A percentile compares a stretch with the other conserved stretches of the same genome.
These are phyloP conservation scores for Peromyscus aztecus DNA, from an alignment of 2,797 vertebrate species.

Conservation along the genomic window DNA sequence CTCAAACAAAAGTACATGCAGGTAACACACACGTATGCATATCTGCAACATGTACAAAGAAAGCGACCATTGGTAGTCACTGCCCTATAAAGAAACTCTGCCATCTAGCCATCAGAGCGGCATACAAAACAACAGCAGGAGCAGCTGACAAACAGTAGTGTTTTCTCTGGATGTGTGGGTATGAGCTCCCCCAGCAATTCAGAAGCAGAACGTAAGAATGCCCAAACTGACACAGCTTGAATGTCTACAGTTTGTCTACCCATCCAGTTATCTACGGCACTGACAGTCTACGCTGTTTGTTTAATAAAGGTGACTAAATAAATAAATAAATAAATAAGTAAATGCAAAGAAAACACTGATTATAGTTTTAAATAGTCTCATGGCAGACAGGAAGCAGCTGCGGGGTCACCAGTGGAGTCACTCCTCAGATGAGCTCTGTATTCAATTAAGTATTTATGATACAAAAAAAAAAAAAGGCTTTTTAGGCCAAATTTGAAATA, in stretches of 20 bases:
- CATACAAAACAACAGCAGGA: background rate
- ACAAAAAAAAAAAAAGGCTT: background rate
- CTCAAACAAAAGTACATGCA: background rate
- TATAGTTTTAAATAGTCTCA: background rate
- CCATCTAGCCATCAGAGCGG: background rate
- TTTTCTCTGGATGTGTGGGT: background rate
- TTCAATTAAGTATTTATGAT: slow-evolving; percentile 47
- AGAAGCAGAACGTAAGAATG: background rate
- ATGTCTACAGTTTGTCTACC: background rate
- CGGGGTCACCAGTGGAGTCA: background rate
- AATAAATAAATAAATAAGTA: background rate
- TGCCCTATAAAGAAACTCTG: background rate
- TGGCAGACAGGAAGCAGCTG: background rate
- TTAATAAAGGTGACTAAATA: background rate
- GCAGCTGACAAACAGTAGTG: background rate
- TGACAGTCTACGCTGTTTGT: background rate
- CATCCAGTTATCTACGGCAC: background rate
- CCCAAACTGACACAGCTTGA: too few species aligned
- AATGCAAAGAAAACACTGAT: background rate
- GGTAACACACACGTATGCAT: background rate
- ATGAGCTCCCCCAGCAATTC: background rate
- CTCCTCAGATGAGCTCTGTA: slow-evolving; percentile 31
- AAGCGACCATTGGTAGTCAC: background rate
- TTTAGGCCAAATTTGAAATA: background rate
- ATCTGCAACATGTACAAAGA: background rate